phyloP scores from a whole-genome alignment of 2,888 invertebrate genomes.

The Thyatira batis region DNA sequence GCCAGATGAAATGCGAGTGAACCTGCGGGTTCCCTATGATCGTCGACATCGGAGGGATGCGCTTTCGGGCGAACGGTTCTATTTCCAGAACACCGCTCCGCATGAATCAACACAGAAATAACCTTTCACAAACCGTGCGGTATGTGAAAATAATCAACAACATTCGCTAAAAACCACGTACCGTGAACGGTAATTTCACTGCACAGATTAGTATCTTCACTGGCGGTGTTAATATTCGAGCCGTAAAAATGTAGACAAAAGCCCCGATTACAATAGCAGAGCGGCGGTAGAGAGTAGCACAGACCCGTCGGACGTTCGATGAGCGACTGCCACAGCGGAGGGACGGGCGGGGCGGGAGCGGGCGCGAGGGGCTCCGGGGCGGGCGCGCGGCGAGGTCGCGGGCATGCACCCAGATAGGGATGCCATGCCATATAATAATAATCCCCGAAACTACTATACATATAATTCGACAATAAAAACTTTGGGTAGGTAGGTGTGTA shows the following conservation, averaged over 20 bases:
- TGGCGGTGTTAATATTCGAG: slow-evolving; percentile 57
- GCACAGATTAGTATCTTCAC: slow-evolving; percentile 67
- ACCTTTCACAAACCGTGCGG: slow-evolving; percentile 76
- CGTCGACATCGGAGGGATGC: slow-evolving; percentile 67
- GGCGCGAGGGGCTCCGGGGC: slow-evolving; percentile 39
- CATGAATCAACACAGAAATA: slow-evolving; percentile 82
- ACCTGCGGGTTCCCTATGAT: slow-evolving; percentile 62
- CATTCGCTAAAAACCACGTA: slow-evolving; percentile 68
- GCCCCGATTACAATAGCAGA: slow-evolving; percentile 63
- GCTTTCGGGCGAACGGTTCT: slow-evolving; percentile 71
- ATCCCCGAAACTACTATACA: slow-evolving; percentile 7
- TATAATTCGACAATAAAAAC: background rate
- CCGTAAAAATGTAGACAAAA: slow-evolving; percentile 68
- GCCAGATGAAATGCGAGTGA: slow-evolving; percentile 26
- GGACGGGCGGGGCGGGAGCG: slow-evolving; percentile 37
- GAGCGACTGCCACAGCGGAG: slow-evolving; percentile 64
- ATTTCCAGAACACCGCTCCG: slow-evolving; percentile 80
- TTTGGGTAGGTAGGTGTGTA: too few relatives aligned
- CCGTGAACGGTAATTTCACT: slow-evolving; percentile 78
- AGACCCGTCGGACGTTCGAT: slow-evolving; percentile 68
- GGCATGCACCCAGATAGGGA: slow-evolving; percentile 39
- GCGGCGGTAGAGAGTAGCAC: slow-evolving; percentile 57
- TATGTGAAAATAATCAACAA: slow-evolving; percentile 69
- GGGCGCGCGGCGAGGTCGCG: slow-evolving; percentile 32
- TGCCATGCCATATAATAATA: slow-evolving; percentile 31